Percentiles rank a stretch among this genome's conserved stretches.
Conservation (phyloP, 1,140 invertebrate species). For the Lepidurus arcticus region DNA sequence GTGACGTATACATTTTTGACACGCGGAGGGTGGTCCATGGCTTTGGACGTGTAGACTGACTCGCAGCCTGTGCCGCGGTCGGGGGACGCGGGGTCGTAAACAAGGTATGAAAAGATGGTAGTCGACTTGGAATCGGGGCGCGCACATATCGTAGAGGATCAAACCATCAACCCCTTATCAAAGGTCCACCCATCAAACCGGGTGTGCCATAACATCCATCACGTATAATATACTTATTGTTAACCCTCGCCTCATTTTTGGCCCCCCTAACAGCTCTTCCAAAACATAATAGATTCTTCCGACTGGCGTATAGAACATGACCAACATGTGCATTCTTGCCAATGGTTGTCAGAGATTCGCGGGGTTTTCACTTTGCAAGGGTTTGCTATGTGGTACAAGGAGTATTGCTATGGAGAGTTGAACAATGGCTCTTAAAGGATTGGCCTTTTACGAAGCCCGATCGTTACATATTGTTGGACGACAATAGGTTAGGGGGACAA, state of each 20-base stretch:
- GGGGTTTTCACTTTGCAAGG: no score
- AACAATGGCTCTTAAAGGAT: not conserved
- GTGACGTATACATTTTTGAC: not conserved
- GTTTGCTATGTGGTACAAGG: no score
- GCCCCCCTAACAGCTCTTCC: not conserved
- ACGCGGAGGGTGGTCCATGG: not conserved
- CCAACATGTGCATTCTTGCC: not conserved
- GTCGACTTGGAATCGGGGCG: not conserved
- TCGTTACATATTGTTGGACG: not conserved
- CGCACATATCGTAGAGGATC: not conserved
- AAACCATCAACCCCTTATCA: not conserved
- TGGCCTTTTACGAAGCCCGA: not conserved
- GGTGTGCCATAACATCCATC: conserved; percentile 16
- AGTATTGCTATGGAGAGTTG: not conserved
- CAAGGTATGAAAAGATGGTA: not conserved
- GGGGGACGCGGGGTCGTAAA: not conserved
- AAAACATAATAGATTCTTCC: conserved; percentile 3
- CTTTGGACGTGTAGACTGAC: not conserved
- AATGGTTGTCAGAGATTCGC: not conserved
- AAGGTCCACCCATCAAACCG: not conserved
- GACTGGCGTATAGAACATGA: no score
- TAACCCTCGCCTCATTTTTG: not conserved
- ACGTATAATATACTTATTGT: conserved; percentile 10
- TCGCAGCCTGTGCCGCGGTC: not conserved
- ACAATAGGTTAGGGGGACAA: not conserved